These are phyloP conservation scores for Diplolepis rosae DNA, from an alignment of 2,888 invertebrate genomes.

Conservation along the genomic window DNA sequence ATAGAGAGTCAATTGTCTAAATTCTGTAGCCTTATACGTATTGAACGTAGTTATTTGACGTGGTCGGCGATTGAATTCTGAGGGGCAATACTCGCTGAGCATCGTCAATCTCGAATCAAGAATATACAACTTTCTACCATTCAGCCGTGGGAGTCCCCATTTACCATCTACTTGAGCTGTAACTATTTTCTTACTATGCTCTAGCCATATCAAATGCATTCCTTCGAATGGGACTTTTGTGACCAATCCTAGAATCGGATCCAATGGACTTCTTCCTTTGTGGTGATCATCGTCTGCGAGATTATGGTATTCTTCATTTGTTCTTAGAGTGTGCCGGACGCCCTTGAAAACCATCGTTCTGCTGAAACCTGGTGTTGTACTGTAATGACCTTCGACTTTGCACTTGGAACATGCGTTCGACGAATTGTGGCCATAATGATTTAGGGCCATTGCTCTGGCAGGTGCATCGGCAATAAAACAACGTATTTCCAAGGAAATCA, in stretches of 20 bases:
- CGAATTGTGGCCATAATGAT: too few species aligned
- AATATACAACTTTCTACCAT: slow-evolving; percentile 30
- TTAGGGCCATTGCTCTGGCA: slow-evolving; percentile 26
- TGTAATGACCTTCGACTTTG: slow-evolving; percentile 32
- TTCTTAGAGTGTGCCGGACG: neutral
- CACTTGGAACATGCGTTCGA: slow-evolving; percentile 30
- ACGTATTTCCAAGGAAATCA: neutral
- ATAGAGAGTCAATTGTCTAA: slow-evolving; percentile 26
- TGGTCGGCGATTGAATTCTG: slow-evolving; percentile 36
- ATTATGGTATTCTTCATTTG: neutral
- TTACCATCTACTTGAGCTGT: slow-evolving; percentile 28
- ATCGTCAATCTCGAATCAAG: slow-evolving; percentile 29
- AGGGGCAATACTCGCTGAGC: slow-evolving; percentile 20
- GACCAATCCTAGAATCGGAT: slow-evolving; percentile 14
- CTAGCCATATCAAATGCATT: slow-evolving; percentile 24
- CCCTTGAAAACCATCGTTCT: slow-evolving; percentile 30
- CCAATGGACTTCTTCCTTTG: slow-evolving; percentile 31
- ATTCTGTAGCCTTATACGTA: slow-evolving; percentile 34
- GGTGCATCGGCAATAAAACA: slow-evolving; percentile 37
- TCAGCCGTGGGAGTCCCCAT: neutral
- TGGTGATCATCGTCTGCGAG: slow-evolving; percentile 8
- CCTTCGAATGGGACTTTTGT: slow-evolving; percentile 30
- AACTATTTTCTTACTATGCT: slow-evolving; percentile 13
- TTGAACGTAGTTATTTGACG: neutral
- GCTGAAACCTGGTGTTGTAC: neutral